These are phyloP conservation scores for Drosophila niveifrons DNA, from an alignment of 2,888 invertebrate species.

Conservation along the genomic window DNA sequence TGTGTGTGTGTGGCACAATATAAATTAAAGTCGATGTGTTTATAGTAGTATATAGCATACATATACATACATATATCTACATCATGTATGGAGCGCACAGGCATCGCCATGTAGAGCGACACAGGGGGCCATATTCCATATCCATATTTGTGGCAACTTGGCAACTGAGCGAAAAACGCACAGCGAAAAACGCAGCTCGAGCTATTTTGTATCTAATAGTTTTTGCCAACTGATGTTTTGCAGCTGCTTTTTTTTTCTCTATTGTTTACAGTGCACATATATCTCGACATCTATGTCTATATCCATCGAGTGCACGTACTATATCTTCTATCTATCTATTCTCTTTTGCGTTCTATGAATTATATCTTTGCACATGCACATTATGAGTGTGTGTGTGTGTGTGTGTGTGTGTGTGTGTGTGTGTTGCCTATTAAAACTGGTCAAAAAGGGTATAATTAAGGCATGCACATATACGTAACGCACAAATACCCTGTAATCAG, in stretches of 20 bases:
- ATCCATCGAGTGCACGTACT: constrained; percentile 7
- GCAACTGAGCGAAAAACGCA: constrained; percentile 27
- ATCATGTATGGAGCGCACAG: constrained; percentile 47
- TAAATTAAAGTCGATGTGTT: constrained; percentile 37
- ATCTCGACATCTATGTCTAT: not conserved
- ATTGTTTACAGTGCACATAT: constrained; percentile 50
- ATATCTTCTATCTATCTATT: constrained; percentile 1
- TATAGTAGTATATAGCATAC: not conserved
- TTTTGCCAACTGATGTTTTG: constrained; percentile 61
- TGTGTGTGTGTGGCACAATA: constrained; percentile 49
- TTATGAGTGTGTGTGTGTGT: too few species aligned
- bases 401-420: too few species aligned
- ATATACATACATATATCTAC: constrained; percentile 12
- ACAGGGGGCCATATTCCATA: constrained; percentile 55
- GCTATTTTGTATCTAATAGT: constrained; percentile 70
- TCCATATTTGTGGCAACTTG: constrained; percentile 53
- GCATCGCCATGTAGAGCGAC: constrained; percentile 58
- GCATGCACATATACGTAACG: constrained; percentile 7
- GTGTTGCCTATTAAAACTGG: constrained; percentile 1
- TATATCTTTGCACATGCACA: constrained; percentile 23
- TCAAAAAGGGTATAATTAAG: constrained; percentile 21
- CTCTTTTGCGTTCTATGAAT: constrained; percentile 8
- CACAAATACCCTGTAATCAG: constrained; percentile 4
- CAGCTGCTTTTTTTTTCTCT: constrained; percentile 54
- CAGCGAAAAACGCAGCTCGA: constrained; percentile 48